Percentiles rank a stretch among this genome's conserved stretches.
Conservation (phyloP, 2,113 vertebrate genomes). For the Notarius quadriscutis region DNA sequence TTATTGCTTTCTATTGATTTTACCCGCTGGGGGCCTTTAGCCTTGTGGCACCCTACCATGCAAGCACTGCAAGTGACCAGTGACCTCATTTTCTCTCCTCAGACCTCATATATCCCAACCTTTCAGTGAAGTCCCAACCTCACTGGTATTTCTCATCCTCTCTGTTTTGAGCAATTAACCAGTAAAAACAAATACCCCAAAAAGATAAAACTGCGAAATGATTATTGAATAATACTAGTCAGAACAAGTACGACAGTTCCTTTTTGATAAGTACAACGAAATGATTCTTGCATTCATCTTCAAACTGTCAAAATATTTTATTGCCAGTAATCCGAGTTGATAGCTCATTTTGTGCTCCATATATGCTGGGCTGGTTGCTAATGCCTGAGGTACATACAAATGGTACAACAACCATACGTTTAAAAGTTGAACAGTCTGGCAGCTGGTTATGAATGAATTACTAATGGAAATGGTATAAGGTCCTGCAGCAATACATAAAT, state of each 20-base stretch:
- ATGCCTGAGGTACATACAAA: neutral
- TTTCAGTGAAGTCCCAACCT: neutral
- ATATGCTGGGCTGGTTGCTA: neutral
- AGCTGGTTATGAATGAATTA: slow-evolving; percentile 65
- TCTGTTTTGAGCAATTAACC: neutral
- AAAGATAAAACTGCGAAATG: neutral
- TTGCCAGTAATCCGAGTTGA: neutral
- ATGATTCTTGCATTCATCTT: neutral
- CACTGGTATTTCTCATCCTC: neutral
- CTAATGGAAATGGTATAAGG: slow-evolving; percentile 60
- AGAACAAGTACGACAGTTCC: neutral
- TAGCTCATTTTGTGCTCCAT: neutral
- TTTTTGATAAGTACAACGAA: neutral
- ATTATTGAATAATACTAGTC: neutral
- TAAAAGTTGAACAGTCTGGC: neutral
- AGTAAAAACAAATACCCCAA: neutral
- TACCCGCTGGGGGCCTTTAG: neutral
- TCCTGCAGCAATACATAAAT: slow-evolving; percentile 63
- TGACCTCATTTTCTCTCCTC: neutral
- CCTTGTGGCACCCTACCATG: neutral
- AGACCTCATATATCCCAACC: neutral
- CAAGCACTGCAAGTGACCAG: neutral
- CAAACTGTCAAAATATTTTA: neutral
- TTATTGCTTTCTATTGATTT: neutral
- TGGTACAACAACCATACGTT: neutral